A percentile compares a stretch with the other conserved stretches of the same genome.
phyloP scores from a whole-genome alignment of 1,140 invertebrate genomes.

The Drosophila athabasca region DNA sequence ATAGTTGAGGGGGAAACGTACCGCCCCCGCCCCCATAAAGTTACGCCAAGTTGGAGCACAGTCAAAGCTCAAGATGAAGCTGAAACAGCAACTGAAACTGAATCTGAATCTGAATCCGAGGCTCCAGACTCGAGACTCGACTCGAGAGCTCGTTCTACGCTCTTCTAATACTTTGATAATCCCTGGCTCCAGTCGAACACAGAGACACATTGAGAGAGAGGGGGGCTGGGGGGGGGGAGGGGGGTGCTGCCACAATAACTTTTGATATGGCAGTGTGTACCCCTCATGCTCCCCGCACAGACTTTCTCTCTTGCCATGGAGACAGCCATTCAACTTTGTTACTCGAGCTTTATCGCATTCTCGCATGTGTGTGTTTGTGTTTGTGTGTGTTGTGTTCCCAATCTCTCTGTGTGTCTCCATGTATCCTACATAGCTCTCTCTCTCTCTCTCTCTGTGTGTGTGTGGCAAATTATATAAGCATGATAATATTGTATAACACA shows the following conservation, averaged over 20 bases:
- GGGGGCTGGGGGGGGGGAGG: too few species aligned
- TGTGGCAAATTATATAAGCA: constrained; percentile 72
- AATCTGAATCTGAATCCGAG: constrained; percentile 14
- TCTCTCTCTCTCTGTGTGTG: constrained; percentile 13
- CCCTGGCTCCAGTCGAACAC: constrained; percentile 61
- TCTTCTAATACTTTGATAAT: constrained; percentile 75
- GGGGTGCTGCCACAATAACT: constrained; percentile 63
- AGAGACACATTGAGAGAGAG: constrained; percentile 12
- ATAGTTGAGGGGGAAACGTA: constrained; percentile 30
- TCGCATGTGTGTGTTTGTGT: constrained; percentile 32
- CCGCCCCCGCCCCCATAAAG: constrained; percentile 52
- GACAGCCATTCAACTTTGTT: constrained; percentile 75
- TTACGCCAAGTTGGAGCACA: constrained; percentile 75
- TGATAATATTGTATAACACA: constrained; percentile 76
- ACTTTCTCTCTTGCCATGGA: constrained; percentile 19
- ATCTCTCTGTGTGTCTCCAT: constrained; percentile 4
- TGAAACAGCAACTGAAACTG: constrained; percentile 21
- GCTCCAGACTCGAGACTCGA: too few species aligned
- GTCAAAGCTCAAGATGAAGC: constrained; percentile 54
- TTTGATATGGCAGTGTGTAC: constrained; percentile 52
- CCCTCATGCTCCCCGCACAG: not conserved
- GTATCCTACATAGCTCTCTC: not conserved
- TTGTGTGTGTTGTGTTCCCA: too few species aligned
- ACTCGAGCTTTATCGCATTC: constrained; percentile 66
- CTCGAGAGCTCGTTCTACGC: constrained; percentile 17